These are phyloP conservation scores for Caenorhabditis uteleia DNA, from an alignment of 2,888 invertebrate species.

Conservation along the genomic window DNA sequence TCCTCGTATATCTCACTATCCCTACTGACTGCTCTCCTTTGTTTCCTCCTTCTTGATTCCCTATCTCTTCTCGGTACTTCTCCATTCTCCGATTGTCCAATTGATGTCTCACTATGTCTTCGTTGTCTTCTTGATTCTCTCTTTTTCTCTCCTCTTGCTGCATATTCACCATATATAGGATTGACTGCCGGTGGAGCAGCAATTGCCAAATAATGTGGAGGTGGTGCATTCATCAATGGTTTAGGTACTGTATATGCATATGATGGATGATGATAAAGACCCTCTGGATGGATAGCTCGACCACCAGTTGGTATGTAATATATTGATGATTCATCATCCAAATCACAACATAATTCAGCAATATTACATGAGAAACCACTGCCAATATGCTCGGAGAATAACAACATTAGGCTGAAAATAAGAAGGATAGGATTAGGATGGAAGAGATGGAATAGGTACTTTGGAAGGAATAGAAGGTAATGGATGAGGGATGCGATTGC, in stretches of 20 bases:
- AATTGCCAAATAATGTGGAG: constrained; percentile 53
- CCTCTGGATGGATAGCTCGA: constrained; percentile 46
- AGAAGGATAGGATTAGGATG: background rate
- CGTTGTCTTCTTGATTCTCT: constrained; percentile 23
- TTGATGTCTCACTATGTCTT: constrained; percentile 32
- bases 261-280: constrained; percentile 45
- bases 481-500: constrained; percentile 56
- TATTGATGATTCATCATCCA: constrained; percentile 60
- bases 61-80: constrained; percentile 26
- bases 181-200: constrained; percentile 34
- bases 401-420: constrained; percentile 55
- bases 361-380: constrained; percentile 38
- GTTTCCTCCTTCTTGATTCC: constrained; percentile 25
- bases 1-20: constrained; percentile 52
- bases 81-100: constrained; percentile 12
- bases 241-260: constrained; percentile 50
- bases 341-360: constrained; percentile 49
- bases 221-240: constrained; percentile 38
- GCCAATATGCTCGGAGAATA: constrained; percentile 57
- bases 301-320: constrained; percentile 62
- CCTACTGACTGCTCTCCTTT: constrained; percentile 23
- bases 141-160: constrained; percentile 13
- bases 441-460: constrained; percentile 23
- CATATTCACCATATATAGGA: constrained; percentile 31
- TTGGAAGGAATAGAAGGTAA: constrained; percentile 58